Evolutionary conservation across 2,797 vertebrate species (phyloP), one percentile per base, ranked within the genome.

Genomic region (Rhinella marina): DNA sequence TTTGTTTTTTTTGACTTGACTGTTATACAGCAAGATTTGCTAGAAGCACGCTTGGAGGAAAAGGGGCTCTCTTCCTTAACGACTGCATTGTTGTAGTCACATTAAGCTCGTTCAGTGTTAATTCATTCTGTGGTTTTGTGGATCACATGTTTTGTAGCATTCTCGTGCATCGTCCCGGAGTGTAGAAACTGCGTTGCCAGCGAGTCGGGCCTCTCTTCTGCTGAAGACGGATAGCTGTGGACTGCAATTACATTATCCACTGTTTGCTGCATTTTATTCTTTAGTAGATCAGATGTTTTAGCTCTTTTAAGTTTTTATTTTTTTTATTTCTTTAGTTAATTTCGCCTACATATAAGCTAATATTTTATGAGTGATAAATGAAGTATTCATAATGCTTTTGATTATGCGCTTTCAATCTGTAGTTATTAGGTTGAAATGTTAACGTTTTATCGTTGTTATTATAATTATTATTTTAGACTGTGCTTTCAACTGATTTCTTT

Each of bases 81-180:
- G 93, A 92, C 93, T 94, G 91, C 93, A 90, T 93, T 91, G 87
- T 91, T 91, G 89, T 91, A 89, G 90, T 94, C 93, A 91, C 92
- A 90, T 81, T 54, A 90, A 90, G 82, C 91, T 92, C 92, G 91
- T 91, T 93, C 88, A 89, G 88, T 89, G 88, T 92, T 92, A 0
- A 90, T 90, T 90, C 91, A 90, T 92, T 89, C 88, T 90, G 90
- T 91, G 90, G 85, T 90, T 91, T 81, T 91, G 91, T 93, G 93
- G 91, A 90, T 90, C 76, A 50, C 64, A 66, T 62, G 59, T 32
- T 82, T 89, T 84, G 78, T 86, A 86, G 85, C 56, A 62, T 83
- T 41, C 21, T 83, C 62, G n/a, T 41, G n/a, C 62, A 84, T 79
- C 56, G 52, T 64, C 80, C 64, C 66, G 27, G 29, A 57, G n/a